A percentile compares a stretch with the other conserved stretches of the same genome.
phyloP scores from a whole-genome alignment of 2,888 invertebrate genomes.

The Cerastis rubricosa region DNA sequence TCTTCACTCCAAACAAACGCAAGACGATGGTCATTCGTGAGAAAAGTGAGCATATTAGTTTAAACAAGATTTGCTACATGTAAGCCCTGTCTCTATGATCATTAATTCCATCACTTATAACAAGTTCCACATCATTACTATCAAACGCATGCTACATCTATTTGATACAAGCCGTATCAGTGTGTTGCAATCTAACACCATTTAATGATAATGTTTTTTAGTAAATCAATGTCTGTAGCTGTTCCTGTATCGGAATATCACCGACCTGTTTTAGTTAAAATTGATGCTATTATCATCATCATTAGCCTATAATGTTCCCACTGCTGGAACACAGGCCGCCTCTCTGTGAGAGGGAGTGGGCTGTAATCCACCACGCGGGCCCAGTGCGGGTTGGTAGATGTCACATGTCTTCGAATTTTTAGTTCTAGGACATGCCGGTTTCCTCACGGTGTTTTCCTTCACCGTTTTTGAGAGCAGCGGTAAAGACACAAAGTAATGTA shows the following conservation, averaged over 20 bases:
- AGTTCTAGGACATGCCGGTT: too few relatives aligned
- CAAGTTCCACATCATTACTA: conserved; percentile 34
- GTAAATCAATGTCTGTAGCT: conserved; percentile 36
- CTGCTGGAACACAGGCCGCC: too few relatives aligned
- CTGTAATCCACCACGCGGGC: too few relatives aligned
- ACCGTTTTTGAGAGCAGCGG: too few relatives aligned
- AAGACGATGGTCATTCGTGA: neutral
- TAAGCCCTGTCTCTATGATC: neutral
- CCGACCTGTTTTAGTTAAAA: neutral
- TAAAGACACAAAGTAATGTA: too few relatives aligned
- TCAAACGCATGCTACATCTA: conserved; percentile 21
- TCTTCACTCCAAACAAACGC: neutral
- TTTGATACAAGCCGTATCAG: conserved; percentile 33
- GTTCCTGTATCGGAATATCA: conserved; percentile 10
- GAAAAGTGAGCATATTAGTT: neutral
- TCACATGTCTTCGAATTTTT: too few relatives aligned
- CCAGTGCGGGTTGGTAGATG: too few relatives aligned
- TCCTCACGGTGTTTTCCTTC: too few relatives aligned
- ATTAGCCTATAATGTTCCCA: too few relatives aligned
- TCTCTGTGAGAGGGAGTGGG: too few relatives aligned
- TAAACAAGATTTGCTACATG: neutral
- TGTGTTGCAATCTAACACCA: conserved; percentile 38
- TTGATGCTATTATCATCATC: too few relatives aligned
- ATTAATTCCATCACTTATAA: conserved; percentile 26
- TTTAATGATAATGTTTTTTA: conserved; percentile 31